Base-by-base conservation (phyloP, 1,140 invertebrate species). In the Chironomus striatipennis region DNA sequence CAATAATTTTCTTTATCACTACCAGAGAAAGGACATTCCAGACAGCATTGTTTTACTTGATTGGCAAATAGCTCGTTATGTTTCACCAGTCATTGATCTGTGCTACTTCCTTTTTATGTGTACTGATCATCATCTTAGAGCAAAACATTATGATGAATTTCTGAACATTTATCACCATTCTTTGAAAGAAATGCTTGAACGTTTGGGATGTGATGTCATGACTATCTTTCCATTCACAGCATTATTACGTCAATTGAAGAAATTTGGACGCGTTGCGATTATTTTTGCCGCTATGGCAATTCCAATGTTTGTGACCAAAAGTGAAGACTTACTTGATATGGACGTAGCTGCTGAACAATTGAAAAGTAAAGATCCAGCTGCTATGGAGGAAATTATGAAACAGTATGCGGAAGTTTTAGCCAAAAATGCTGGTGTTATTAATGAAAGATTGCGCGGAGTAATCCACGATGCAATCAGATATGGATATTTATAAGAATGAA, bases 1-100 rank as follows among this genome's bases (percentile, higher is more conserved):
- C 12, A 57, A 57, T 15, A 57, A 57, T 15, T 57, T 57, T 15
- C 4, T 57, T 15, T 57, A 57, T 57, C 47, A 57, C 15, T 57
- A 57, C 12, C 12, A 57, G 4, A 12, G n/a, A 15, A 57, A 57
- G n/a, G 65, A 21, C 18, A 6, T 21, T 2, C 65, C 65, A 10
- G 65, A 70, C 9, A 70, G 18, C 9, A 70, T 70, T 70, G 65
- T 70, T 4, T 79, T 84, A 7, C 67, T 87, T 9, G 86, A 88
- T 76, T 85, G 84, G 75, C 86, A 87, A 78, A 77, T 86, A 24
- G 78, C 79, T 0, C 78, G 83, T 10, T 81, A 83, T 73, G 83
- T 81, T 2, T 87, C 85, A 9, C 86, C 86, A 9, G 83, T 84
- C 1, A 82, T 83, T 5, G 86, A 87, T 75, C 76, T 88, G 21